Evolutionary conservation across 2,113 vertebrate species (phyloP).

Genomic region (Ptyas mucosa): DNA sequence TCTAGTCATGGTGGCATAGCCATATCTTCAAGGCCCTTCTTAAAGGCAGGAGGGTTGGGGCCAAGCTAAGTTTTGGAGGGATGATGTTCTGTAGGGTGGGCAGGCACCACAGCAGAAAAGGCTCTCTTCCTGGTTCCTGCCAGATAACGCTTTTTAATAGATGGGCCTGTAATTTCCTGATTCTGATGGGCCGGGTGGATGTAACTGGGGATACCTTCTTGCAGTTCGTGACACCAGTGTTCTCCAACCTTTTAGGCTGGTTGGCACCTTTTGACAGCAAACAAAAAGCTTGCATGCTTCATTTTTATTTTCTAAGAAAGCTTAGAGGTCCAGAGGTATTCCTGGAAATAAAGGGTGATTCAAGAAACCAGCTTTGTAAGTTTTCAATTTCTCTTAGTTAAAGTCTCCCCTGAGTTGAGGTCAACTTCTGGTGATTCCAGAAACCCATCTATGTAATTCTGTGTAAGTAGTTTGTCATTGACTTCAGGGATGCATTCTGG

Average conservation of each 20-base stretch:
- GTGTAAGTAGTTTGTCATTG: neutral
- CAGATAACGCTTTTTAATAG: neutral
- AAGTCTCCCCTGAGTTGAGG: neutral
- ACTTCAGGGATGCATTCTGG: neutral
- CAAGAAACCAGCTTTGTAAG: neutral
- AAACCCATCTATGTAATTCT: neutral
- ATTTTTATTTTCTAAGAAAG: neutral
- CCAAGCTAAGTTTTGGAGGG: neutral
- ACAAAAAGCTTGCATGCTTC: neutral
- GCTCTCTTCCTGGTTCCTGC: neutral
- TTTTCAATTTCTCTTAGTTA: neutral
- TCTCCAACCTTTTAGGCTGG: neutral
- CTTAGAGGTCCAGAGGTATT: neutral
- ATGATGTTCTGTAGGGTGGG: neutral
- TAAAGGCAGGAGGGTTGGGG: neutral
- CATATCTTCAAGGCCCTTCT: neutral
- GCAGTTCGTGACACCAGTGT: neutral
- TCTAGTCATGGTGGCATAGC: neutral
- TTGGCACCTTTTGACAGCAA: neutral
- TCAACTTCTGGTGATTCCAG: neutral
- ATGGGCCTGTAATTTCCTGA: neutral
- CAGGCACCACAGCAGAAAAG: neutral
- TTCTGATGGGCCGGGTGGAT: neutral
- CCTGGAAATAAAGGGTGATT: neutral
- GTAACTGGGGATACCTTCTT: neutral